phyloP scores from a whole-genome alignment of 23 tunicate species.

The Styela clava region DNA sequence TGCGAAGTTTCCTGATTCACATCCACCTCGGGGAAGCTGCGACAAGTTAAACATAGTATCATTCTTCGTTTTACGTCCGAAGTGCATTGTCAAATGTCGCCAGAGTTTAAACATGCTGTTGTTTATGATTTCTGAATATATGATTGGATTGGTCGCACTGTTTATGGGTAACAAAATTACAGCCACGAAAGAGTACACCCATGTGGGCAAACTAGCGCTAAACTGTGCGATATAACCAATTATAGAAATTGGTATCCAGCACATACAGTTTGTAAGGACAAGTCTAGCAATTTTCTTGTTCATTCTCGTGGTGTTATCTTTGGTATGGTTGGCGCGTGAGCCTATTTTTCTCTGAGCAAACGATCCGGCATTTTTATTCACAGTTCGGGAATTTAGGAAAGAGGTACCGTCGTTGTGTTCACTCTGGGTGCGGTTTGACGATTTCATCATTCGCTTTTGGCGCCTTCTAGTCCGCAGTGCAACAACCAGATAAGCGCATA shows the following conservation, averaged over 20 bases:
- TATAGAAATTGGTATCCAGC: slow-evolving; percentile 49
- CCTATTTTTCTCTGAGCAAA: too few relatives aligned
- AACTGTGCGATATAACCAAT: slow-evolving; percentile 30
- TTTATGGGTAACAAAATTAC: slow-evolving; percentile 44
- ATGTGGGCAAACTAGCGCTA: slow-evolving; percentile 23
- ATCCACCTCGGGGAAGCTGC: too few relatives aligned
- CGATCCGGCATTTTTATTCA: background rate
- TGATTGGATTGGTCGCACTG: slow-evolving; percentile 7
- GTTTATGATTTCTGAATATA: slow-evolving; percentile 10
- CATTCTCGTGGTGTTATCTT: background rate
- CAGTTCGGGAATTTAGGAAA: background rate
- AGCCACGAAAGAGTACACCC: slow-evolving; percentile 52
- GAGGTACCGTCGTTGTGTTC: background rate
- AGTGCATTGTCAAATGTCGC: too few relatives aligned
- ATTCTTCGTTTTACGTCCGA: too few relatives aligned
- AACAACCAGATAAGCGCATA: slow-evolving; percentile 33
- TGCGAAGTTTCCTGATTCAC: too few relatives aligned
- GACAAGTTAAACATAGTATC: too few relatives aligned
- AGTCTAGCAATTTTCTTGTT: slow-evolving; percentile 23
- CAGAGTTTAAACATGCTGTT: too few relatives aligned
- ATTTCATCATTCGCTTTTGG: background rate
- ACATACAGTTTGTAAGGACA: slow-evolving; percentile 41
- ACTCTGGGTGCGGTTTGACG: background rate
- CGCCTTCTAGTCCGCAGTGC: background rate
- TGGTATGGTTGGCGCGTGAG: too few relatives aligned